phyloP scores from a whole-genome alignment of 1,140 invertebrate species.

The Elysia chlorotica region DNA sequence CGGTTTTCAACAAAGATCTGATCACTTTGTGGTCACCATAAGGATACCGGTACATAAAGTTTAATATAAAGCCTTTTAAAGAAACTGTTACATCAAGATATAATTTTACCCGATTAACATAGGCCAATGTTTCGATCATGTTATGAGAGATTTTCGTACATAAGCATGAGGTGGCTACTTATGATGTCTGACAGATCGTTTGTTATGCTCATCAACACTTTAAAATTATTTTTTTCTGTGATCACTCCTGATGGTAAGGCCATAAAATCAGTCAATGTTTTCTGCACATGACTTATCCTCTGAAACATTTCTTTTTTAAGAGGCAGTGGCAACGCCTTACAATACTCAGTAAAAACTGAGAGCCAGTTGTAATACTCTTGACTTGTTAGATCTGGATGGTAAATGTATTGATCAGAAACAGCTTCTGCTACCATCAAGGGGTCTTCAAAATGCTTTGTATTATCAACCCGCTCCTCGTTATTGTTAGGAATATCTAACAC shows the following conservation, averaged over 20 bases:
- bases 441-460: no score
- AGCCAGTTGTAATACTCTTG: constrained; percentile 60
- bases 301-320: constrained; percentile 52
- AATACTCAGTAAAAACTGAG: constrained; percentile 51
- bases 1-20: no score
- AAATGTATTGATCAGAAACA: no score
- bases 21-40: no score
- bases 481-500: no score
- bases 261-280: constrained; percentile 55
- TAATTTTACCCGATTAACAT: no score
- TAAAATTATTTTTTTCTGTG: constrained; percentile 53
- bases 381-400: constrained; percentile 51
- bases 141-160: constrained; percentile 47
- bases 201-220: constrained; percentile 55
- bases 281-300: constrained; percentile 58
- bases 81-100: no score
- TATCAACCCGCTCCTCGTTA: no score
- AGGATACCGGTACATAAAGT: no score
- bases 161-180: constrained; percentile 50
- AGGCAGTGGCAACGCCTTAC: constrained; percentile 52
- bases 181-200: constrained; percentile 52
- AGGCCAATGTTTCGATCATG: no score
- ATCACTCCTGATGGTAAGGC: constrained; percentile 53
- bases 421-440: no score
- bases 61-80: no score